Conservation (phyloP, 2,888 invertebrate genomes). For the Polia nebulosa region DNA sequence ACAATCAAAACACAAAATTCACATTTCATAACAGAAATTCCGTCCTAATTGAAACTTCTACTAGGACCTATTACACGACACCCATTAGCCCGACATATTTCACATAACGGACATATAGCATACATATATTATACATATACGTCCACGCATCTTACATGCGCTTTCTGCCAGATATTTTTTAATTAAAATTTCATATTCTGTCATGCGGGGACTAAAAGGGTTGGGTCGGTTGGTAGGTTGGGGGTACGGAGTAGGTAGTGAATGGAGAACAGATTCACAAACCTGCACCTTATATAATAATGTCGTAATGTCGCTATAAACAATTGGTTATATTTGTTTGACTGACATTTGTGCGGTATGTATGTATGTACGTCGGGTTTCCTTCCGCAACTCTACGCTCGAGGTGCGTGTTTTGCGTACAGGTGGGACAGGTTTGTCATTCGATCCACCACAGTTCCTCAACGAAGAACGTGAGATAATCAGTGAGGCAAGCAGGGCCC, state of each 20-base stretch:
- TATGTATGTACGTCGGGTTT: no score
- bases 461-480: no score
- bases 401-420: no score
- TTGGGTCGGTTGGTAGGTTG: slow-evolving; percentile 26
- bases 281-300: neutral
- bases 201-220: slow-evolving; percentile 68
- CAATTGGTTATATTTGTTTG: no score
- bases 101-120: slow-evolving; percentile 37
- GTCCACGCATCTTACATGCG: slow-evolving; percentile 58
- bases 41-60: slow-evolving; percentile 41
- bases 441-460: no score
- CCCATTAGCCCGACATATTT: slow-evolving; percentile 52
- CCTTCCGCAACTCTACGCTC: no score
- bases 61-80: slow-evolving; percentile 42
- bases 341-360: no score
- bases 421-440: no score
- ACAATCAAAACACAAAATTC: slow-evolving; percentile 19
- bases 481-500: no score
- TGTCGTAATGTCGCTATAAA: neutral
- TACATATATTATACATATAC: slow-evolving; percentile 35
- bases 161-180: slow-evolving; percentile 64
- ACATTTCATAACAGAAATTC: slow-evolving; percentile 38
- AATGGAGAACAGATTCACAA: slow-evolving; percentile 23
- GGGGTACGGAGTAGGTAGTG: neutral
- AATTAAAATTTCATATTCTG: slow-evolving; percentile 68